Base-by-base conservation (phyloP, 2,113 vertebrate species). In the Forbesichthys agassizii region DNA sequence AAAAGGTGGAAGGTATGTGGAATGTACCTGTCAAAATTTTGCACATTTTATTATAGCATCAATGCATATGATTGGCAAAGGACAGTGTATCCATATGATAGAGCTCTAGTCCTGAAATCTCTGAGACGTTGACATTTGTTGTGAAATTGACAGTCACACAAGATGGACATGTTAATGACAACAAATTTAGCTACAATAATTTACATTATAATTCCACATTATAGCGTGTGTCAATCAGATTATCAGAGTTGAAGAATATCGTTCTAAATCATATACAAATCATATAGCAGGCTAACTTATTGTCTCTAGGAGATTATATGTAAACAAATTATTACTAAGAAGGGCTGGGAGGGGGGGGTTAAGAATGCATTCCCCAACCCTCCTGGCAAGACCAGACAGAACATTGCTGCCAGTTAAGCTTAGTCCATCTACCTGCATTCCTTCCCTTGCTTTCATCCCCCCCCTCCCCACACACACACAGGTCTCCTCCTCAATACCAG, bases 391-490 rank as follows among this genome's bases (percentile, higher is more conserved):
- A 85, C 66, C 33, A 65, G 82, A 82, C 88, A 82, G 48, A 52
- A 78, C 48, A 63, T 70, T 5, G 61, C 42, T 42, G 64, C 81
- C 73, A 75, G 67, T 53, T 58, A 61, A 80, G 68, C 36, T 65
- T 49, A 33, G 46, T 48, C 52, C 33, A 66, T 75, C 81, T 60
- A 80, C 66, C 77, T 74, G 74, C 85, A 90, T 87, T 84, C 86
- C 70, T 57, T 18, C 48, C 74, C 66, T 82, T 67, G 59, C 64
- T 74, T 52, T 47, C 27, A 7, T 1, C 46, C 13, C 12, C 61
- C 18, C n/a, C 20, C 47, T 5, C 59, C 20, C 20, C 20, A 16
- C 33, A 33, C 13, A 11, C 6, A 2, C 47, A 12, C 16, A 8
- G 9, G 3, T 64, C n/a, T 13, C 13, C 52, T 13, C 12, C 33